Base-by-base conservation (phyloP, 2,888 invertebrate genomes). In the Venustoraphidia nigricollis region DNA sequence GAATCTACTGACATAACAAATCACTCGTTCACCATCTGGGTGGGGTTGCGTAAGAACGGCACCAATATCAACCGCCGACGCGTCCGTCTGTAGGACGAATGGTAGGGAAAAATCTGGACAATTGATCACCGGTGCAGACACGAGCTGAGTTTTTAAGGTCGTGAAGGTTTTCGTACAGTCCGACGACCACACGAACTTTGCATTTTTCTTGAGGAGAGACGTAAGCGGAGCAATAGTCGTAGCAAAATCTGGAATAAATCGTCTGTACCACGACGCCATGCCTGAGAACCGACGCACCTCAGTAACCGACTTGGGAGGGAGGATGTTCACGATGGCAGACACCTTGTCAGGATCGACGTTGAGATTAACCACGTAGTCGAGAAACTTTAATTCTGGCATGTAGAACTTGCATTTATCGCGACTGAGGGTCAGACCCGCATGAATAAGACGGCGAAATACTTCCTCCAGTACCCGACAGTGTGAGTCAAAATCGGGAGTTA, bases 351-450 rank as follows among this genome's bases (percentile, higher is more conserved):
- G 54, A 37, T 58, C 54, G 0, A 55, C 48, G 4, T 51, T 36
- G 1, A 59, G 35, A 38, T 56, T 53, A 1, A 64, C 56, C 1
- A 58, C 34, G 27, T 60, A 59, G 1, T 62, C 60, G 6, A 63
- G 48, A 40, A 57, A 59, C 8, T 48, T 46, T 0, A 62, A 47
- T 14, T 55, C 49, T 0, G 45, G 34, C 5, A 50, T 41, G 27
- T 55, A 54, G 34, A 57, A 56, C 3, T 50, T 44, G 17, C 54
- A 52, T 47, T 55, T 54, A 42, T 34, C 34, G 2, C n/a, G 17
- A 3, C 17, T 34, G 10, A 44, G 6, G 10, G 44, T 11, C 10
- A 44, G 0, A 52, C 53, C 4, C 27, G 34, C n/a, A 34, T 10
- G 2, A 52, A 27, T 27, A 1, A 27, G 6, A 6, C 27, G 1